Conservation (phyloP, 1,140 invertebrate genomes). For the Zophobas atratus region DNA sequence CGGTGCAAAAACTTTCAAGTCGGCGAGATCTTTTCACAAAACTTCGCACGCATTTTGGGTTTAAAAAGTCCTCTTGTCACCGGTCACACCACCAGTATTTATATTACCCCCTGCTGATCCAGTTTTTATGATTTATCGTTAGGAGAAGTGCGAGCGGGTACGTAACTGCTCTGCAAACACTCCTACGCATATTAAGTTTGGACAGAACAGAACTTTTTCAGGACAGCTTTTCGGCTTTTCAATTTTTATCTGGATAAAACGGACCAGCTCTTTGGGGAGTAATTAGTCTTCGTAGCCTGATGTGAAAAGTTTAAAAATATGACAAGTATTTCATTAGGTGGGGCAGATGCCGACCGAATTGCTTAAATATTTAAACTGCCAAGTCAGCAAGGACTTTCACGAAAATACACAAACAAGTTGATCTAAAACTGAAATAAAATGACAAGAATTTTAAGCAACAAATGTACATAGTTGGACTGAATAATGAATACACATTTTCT, state of each 20-base stretch:
- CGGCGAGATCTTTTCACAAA: background rate
- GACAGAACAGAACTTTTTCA: conserved; percentile 4
- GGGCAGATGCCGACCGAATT: too few species aligned
- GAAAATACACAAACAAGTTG: too few species aligned
- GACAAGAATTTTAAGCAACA: too few species aligned
- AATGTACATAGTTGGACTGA: too few species aligned
- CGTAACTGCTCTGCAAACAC: conserved; percentile 14
- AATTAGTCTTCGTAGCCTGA: background rate
- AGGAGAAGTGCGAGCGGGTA: background rate
- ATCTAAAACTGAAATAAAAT: too few species aligned
- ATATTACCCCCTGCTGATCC: conserved; percentile 22
- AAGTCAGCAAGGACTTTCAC: too few species aligned
- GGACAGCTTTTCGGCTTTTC: background rate
- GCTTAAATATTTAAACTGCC: too few species aligned
- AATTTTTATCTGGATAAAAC: background rate
- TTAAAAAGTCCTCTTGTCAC: conserved; percentile 9
- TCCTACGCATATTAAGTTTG: conserved; percentile 23
- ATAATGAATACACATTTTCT: too few species aligned
- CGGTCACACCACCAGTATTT: conserved; percentile 6
- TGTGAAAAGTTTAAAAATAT: background rate
- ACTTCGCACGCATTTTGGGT: background rate
- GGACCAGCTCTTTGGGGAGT: background rate
- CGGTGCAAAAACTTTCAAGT: background rate
- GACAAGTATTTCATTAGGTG: background rate
- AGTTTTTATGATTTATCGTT: conserved; percentile 30